phyloP scores from a whole-genome alignment of 2,113 vertebrate species.

The Vanacampus margaritifer region DNA sequence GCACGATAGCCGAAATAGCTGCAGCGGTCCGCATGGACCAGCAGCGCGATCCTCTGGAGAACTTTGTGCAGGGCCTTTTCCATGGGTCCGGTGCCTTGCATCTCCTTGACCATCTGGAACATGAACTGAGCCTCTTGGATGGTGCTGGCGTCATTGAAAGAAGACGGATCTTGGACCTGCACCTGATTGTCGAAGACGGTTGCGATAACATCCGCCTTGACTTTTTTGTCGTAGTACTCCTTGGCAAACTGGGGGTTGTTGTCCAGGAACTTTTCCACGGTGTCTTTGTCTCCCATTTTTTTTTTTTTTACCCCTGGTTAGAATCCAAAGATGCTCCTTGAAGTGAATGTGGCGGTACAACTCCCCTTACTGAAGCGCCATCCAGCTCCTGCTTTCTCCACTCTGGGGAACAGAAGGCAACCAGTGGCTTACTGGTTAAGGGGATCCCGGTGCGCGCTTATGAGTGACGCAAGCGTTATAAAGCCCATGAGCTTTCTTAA shows the following conservation, averaged over 20 bases:
- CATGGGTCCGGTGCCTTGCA: conserved; percentile 55
- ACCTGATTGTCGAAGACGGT: conserved; percentile 68
- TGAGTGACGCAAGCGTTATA: conserved; percentile 80
- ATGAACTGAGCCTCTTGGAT: conserved; percentile 78
- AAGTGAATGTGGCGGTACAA: not conserved
- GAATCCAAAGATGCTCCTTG: conserved; percentile 23
- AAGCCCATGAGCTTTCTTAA: conserved; percentile 81
- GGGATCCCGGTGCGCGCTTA: conserved; percentile 77
- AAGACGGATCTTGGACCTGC: conserved; percentile 63
- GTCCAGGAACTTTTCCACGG: conserved; percentile 84
- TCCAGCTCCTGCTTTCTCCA: not conserved
- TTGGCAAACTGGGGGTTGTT: conserved; percentile 83
- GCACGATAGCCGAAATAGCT: conserved; percentile 76
- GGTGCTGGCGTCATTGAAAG: conserved; percentile 74
- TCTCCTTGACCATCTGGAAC: conserved; percentile 73
- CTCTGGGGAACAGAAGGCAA: conserved; percentile 71
- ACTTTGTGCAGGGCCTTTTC: conserved; percentile 74
- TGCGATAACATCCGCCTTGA: conserved; percentile 69
- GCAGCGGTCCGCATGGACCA: conserved; percentile 79
- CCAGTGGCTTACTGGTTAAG: conserved; percentile 78
- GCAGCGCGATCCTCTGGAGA: conserved; percentile 75
- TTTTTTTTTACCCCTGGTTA: not conserved
- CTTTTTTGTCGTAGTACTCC: conserved; percentile 81
- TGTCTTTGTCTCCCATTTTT: conserved; percentile 78
- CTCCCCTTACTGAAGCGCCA: not conserved